These are phyloP conservation scores for Melanostigma gelatinosum DNA, from an alignment of 2,113 vertebrate species.

Conservation along the genomic window DNA sequence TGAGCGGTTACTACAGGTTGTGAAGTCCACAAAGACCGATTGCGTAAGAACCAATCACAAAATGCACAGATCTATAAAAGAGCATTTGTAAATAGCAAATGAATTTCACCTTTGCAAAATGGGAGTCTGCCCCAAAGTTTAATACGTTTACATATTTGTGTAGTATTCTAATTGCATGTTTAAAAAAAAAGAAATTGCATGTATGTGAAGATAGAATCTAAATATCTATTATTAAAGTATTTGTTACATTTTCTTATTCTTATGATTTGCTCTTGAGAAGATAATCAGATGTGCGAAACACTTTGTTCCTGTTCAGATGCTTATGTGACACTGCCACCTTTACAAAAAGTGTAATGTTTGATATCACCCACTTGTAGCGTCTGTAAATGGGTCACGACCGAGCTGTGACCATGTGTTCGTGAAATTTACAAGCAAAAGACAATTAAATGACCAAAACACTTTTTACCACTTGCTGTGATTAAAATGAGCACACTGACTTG, in stretches of 20 bases:
- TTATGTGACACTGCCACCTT: slow-evolving; percentile 77
- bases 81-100: slow-evolving; percentile 61
- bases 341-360: slow-evolving; percentile 55
- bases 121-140: slow-evolving; percentile 17
- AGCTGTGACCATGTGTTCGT: slow-evolving; percentile 69
- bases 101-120: not conserved
- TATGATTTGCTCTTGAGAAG: slow-evolving; percentile 66
- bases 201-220: slow-evolving; percentile 56
- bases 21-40: slow-evolving; percentile 44
- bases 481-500: slow-evolving; percentile 8
- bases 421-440: slow-evolving; percentile 63
- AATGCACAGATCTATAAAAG: slow-evolving; percentile 57
- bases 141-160: slow-evolving; percentile 34
- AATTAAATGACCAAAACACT: slow-evolving; percentile 79
- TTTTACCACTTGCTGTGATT: slow-evolving; percentile 66
- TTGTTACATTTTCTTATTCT: slow-evolving; percentile 56
- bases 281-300: slow-evolving; percentile 50
- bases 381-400: slow-evolving; percentile 55
- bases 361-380: slow-evolving; percentile 49
- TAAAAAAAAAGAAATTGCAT: slow-evolving; percentile 50
- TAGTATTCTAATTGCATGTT: slow-evolving; percentile 78
- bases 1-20: slow-evolving; percentile 41
- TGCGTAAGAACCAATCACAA: slow-evolving; percentile 13
- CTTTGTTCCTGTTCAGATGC: slow-evolving; percentile 65
- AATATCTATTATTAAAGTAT: slow-evolving; percentile 44